These are phyloP conservation scores for Chrysomela aeneicollis DNA, from an alignment of 2,888 invertebrate species.

Conservation along the genomic window DNA sequence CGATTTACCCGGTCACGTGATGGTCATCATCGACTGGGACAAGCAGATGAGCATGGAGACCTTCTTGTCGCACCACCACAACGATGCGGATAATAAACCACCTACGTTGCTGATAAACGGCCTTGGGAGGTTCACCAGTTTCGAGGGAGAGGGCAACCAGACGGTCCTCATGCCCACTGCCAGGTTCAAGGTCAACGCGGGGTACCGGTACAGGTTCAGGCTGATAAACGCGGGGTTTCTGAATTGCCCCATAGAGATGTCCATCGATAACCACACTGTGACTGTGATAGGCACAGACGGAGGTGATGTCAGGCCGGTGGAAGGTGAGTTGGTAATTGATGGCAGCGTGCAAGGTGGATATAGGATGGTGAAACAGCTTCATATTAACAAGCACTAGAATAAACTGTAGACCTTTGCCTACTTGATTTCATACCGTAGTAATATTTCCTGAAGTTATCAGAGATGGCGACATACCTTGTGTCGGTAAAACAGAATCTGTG, in stretches of 20 bases:
- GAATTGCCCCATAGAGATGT: slow-evolving; percentile 86
- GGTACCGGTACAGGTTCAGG: slow-evolving; percentile 79
- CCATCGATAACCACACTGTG: slow-evolving; percentile 83
- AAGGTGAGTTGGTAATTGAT: slow-evolving; percentile 65
- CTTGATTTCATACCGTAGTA: too few species aligned
- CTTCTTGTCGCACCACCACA: slow-evolving; percentile 87
- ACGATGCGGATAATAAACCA: slow-evolving; percentile 83
- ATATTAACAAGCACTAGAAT: too few species aligned
- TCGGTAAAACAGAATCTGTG: too few species aligned
- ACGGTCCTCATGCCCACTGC: slow-evolving; percentile 67
- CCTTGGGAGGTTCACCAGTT: slow-evolving; percentile 69
- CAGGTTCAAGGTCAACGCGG: slow-evolving; percentile 73
- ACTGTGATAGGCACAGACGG: slow-evolving; percentile 82
- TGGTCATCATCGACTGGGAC: slow-evolving; percentile 85
- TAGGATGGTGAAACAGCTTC: too few species aligned
- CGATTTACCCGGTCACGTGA: slow-evolving; percentile 78
- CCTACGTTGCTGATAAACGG: slow-evolving; percentile 85
- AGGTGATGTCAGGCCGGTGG: slow-evolving; percentile 76
- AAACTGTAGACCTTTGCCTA: too few species aligned
- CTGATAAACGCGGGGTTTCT: slow-evolving; percentile 86
- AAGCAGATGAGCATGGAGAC: slow-evolving; percentile 74
- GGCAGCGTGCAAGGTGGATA: too few species aligned
- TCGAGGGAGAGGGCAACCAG: slow-evolving; percentile 47
- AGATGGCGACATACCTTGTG: too few species aligned
- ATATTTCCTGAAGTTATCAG: too few species aligned